Percentiles rank a stretch among this genome's conserved stretches.
phyloP scores from a whole-genome alignment of 2,797 vertebrate genomes.

The Botia almorhae region DNA sequence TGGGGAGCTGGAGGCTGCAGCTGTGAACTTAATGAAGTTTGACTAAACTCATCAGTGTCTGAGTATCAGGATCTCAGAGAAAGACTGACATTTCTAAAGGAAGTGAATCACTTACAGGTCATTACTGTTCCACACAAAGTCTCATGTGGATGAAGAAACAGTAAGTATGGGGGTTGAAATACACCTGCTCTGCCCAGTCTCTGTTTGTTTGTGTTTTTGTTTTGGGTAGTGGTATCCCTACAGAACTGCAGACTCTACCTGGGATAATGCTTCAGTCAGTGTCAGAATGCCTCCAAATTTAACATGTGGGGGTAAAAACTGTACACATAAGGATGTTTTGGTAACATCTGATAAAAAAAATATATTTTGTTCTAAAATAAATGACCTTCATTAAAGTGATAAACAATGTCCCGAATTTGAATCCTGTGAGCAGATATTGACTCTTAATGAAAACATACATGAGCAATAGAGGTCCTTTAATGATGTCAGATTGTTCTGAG shows the following conservation, averaged over 20 bases:
- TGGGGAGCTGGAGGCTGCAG: conserved; percentile 56
- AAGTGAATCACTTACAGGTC: conserved; percentile 61
- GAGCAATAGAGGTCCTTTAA: too few species aligned
- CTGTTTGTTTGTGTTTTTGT: not conserved
- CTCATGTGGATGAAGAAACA: conserved; percentile 27
- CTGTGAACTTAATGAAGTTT: conserved; percentile 65
- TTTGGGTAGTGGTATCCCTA: not conserved
- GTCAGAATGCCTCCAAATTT: not conserved
- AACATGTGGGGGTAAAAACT: too few species aligned
- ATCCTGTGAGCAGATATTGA: too few species aligned
- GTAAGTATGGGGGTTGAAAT: conserved; percentile 14
- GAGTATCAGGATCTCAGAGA: conserved; percentile 54
- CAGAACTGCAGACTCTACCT: not conserved
- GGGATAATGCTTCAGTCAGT: not conserved
- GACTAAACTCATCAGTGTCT: conserved; percentile 68
- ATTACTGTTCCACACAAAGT: conserved; percentile 57
- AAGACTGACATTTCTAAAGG: conserved; percentile 51
- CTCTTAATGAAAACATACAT: too few species aligned
- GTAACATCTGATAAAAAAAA: too few species aligned
- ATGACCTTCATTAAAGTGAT: too few species aligned
- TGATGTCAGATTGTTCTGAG: too few species aligned
- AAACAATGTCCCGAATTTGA: too few species aligned
- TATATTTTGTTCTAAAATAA: too few species aligned
- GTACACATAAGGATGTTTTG: too few species aligned
- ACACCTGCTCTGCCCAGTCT: conserved; percentile 35